A percentile compares a stretch with the other conserved stretches of the same genome.
Evolutionary conservation across 2,888 invertebrate genomes (phyloP).

Genomic region (Drosophila birchii): DNA sequence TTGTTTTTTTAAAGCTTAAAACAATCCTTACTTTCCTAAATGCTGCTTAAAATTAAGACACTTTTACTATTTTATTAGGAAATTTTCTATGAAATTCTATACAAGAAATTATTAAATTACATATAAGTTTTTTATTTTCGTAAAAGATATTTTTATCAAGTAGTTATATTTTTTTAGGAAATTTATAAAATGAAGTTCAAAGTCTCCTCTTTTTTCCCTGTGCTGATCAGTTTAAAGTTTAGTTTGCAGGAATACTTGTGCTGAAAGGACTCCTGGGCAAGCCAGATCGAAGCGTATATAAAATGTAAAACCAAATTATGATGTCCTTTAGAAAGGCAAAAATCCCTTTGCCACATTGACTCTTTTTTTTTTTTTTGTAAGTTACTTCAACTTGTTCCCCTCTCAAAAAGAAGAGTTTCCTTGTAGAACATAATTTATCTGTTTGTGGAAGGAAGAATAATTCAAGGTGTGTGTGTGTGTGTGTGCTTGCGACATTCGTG

Average conservation of each 20-base stretch:
- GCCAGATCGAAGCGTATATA: constrained; percentile 5
- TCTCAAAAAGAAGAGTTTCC: constrained; percentile 50
- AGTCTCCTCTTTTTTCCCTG: not conserved
- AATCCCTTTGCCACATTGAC: constrained; percentile 4
- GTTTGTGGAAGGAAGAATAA: constrained; percentile 79
- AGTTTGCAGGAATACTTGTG: not conserved
- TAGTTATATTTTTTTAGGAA: not conserved
- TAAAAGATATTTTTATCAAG: too few species aligned
- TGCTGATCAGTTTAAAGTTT: not conserved
- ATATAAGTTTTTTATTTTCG: too few species aligned
- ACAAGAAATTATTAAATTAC: not conserved
- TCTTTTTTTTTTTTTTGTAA: not conserved
- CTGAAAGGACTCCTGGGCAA: not conserved
- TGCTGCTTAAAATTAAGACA: not conserved
- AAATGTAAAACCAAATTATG: constrained; percentile 13
- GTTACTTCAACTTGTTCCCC: not conserved
- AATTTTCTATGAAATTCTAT: not conserved
- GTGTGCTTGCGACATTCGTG: constrained; percentile 71
- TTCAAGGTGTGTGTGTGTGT: constrained; percentile 68
- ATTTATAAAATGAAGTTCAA: not conserved
- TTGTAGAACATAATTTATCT: constrained; percentile 81
- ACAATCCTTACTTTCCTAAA: not conserved
- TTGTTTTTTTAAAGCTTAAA: not conserved
- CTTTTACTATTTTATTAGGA: not conserved
- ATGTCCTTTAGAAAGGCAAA: constrained; percentile 7